Conservation (phyloP, 2,113 vertebrate genomes). For the Ranitomeya imitator region DNA sequence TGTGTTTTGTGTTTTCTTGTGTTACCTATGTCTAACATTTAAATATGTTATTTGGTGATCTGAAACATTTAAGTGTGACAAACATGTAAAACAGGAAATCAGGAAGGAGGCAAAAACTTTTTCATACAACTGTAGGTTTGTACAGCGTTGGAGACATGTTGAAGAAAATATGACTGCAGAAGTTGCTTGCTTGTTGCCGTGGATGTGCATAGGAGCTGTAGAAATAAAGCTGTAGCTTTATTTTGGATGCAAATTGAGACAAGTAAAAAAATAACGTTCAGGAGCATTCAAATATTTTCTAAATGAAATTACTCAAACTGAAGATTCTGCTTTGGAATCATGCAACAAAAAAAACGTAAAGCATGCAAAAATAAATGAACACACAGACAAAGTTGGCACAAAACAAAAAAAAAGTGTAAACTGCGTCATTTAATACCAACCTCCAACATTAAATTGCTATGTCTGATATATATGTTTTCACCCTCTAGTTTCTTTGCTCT, state of each 20-base stretch:
- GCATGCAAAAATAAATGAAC: conserved; percentile 33
- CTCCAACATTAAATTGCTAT: conserved; percentile 99
- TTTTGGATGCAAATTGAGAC: neutral
- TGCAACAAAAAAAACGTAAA: conserved; percentile 61
- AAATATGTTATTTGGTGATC: no score
- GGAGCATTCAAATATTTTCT: neutral
- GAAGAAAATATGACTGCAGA: neutral
- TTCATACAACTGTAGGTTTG: neutral
- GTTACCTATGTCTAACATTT: no score
- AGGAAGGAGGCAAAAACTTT: no score
- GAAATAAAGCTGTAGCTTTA: neutral
- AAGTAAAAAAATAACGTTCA: neutral
- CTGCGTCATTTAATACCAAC: conserved; percentile 87
- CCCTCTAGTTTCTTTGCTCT: conserved; percentile 98
- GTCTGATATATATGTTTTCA: conserved; percentile 99
- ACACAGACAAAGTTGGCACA: conserved; percentile 36
- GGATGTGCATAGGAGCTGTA: neutral
- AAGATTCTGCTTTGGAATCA: neutral
- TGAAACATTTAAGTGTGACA: no score
- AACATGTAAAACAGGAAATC: no score
- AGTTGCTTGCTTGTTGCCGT: neutral
- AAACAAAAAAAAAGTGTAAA: conserved; percentile 61
- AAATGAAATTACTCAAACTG: neutral
- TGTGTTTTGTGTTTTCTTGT: no score
- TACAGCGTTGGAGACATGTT: neutral